phyloP scores from a whole-genome alignment of 2,113 vertebrate genomes.

The Sylvilagus bachmani region DNA sequence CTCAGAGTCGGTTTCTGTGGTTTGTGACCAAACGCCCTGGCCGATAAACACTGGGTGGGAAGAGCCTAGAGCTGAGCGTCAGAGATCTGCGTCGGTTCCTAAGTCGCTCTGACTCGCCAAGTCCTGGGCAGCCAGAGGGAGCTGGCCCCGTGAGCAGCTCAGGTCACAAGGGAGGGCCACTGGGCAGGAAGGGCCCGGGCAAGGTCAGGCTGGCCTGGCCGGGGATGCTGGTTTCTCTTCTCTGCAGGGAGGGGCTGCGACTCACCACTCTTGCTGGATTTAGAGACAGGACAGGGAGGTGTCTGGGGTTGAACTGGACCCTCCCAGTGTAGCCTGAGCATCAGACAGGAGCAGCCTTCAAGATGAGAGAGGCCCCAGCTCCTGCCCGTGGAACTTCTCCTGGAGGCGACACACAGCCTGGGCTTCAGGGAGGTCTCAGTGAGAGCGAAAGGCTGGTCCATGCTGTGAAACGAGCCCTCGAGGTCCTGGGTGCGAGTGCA shows the following conservation, averaged over 20 bases:
- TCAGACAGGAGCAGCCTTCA: neutral
- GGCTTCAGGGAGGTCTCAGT: neutral
- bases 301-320: neutral
- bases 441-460: neutral
- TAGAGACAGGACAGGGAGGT: neutral
- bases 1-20: neutral
- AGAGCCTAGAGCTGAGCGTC: neutral
- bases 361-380: neutral
- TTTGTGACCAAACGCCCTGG: constrained; percentile 3
- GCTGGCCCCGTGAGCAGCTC: neutral
- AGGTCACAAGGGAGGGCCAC: neutral
- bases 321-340: neutral
- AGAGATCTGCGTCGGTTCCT: neutral
- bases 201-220: neutral
- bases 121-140: neutral
- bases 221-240: neutral
- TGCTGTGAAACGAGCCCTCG: neutral
- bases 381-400: neutral
- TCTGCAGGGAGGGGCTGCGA: neutral
- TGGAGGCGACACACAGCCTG: neutral
- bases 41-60: neutral
- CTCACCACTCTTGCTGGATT: neutral
- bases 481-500: neutral
- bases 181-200: neutral
- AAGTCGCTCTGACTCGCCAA: constrained; percentile 40